Percentiles rank a stretch among this genome's conserved stretches.
These are phyloP conservation scores for Pogoniulus pusillus DNA, from an alignment of 2,797 vertebrate species.

Conservation along the genomic window DNA sequence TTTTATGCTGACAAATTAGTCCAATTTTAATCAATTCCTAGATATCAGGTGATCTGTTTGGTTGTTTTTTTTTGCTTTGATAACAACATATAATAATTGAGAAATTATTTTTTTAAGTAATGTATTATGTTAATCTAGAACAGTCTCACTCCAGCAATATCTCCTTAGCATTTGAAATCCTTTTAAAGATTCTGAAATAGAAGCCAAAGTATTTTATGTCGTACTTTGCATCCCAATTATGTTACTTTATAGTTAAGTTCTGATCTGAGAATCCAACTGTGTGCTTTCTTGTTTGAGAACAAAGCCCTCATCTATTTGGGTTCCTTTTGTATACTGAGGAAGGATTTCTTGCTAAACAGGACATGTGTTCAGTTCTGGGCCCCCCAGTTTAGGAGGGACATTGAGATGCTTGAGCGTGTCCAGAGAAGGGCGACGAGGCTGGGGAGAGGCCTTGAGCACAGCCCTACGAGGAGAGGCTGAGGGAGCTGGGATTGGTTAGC, in stretches of 20 bases:
- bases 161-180: not conserved
- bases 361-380: no score
- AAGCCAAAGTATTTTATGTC: not conserved
- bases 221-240: not conserved
- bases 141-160: not conserved
- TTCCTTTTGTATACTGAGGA: not conserved
- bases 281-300: not conserved
- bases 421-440: no score
- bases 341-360: no score
- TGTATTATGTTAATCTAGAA: not conserved
- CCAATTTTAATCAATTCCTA: not conserved
- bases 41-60: not conserved
- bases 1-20: not conserved
- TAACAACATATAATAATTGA: not conserved
- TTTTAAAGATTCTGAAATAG: not conserved
- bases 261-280: not conserved
- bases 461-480: no score
- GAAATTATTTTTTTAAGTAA: not conserved
- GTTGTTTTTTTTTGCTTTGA: not conserved
- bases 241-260: not conserved
- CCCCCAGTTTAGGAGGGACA: no score
- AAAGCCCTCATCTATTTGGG: not conserved
- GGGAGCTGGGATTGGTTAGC: no score
- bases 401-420: no score
- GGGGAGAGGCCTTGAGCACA: no score